phyloP scores from a whole-genome alignment of 2,888 invertebrate species.

The Phragmatobia fuliginosa region DNA sequence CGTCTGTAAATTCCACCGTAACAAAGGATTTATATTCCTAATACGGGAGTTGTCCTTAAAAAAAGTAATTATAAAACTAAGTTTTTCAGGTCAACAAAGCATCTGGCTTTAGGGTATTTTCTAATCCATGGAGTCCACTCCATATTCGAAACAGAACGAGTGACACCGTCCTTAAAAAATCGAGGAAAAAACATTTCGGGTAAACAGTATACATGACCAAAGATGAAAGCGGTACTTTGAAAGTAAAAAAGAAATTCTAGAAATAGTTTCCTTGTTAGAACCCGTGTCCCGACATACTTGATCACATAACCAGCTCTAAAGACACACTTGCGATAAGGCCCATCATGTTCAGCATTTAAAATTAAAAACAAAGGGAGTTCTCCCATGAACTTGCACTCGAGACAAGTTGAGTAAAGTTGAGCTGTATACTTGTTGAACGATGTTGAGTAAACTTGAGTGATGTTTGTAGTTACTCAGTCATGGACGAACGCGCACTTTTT shows the following conservation, averaged over 20 bases:
- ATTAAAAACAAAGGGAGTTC: conserved; percentile 51
- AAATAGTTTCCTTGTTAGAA: conserved; percentile 1
- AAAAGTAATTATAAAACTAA: neutral
- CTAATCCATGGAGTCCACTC: neutral
- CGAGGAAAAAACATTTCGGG: too few relatives aligned
- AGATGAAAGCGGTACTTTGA: conserved; percentile 3
- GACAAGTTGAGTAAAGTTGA: conserved; percentile 43
- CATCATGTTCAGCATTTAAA: conserved; percentile 44
- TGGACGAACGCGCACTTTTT: conserved; percentile 48
- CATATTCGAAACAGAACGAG: neutral
- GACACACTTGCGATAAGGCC: conserved; percentile 23
- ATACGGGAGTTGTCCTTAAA: too few relatives aligned
- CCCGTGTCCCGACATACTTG: conserved; percentile 6
- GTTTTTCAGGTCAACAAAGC: neutral
- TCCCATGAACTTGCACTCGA: conserved; percentile 47
- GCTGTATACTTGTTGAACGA: conserved; percentile 36
- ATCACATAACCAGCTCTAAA: conserved; percentile 15
- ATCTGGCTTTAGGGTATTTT: neutral
- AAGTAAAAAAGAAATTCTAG: conserved; percentile 2
- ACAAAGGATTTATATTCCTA: too few relatives aligned
- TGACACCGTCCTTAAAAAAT: neutral
- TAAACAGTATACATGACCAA: neutral
- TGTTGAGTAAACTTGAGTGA: conserved; percentile 36
- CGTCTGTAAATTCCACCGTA: too few relatives aligned
- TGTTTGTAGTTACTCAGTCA: conserved; percentile 45